Conservation (phyloP, 2,888 invertebrate genomes). For the Furcula furcula region DNA sequence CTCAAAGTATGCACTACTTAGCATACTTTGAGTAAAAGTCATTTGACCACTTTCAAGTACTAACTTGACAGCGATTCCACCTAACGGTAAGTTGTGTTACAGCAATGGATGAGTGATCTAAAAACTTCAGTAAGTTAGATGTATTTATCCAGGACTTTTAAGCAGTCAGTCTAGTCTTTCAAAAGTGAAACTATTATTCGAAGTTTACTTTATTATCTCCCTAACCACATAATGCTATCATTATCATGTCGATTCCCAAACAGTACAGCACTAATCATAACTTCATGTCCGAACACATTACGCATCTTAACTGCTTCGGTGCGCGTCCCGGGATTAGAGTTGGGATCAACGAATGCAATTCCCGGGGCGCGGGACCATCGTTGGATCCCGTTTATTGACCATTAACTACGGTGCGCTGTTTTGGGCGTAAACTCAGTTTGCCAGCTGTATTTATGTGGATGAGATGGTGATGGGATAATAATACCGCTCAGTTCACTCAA, state of each 20-base stretch:
- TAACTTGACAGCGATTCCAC: no score
- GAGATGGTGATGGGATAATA: not conserved
- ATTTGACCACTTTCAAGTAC: no score
- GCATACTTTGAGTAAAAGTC: no score
- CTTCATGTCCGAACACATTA: conserved; percentile 31
- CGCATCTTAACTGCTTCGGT: conserved; percentile 37
- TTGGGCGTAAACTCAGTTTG: conserved; percentile 29
- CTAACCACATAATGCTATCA: no score
- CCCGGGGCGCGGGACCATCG: conserved; percentile 35
- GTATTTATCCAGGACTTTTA: no score
- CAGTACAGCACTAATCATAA: conserved; percentile 18
- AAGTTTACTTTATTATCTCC: no score
- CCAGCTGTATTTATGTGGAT: not conserved
- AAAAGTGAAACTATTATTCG: no score
- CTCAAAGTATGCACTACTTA: no score
- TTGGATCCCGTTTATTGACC: conserved; percentile 52
- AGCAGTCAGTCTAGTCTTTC: no score
- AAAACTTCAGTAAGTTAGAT: no score
- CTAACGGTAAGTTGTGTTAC: no score
- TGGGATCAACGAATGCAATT: conserved; percentile 45
- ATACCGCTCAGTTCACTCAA: not conserved
- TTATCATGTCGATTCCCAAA: not conserved
- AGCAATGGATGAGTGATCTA: no score
- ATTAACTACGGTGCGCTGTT: conserved; percentile 41
- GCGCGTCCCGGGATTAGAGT: conserved; percentile 41